Conservation (phyloP, 2,113 vertebrate genomes). For the Carassius gibelio region DNA sequence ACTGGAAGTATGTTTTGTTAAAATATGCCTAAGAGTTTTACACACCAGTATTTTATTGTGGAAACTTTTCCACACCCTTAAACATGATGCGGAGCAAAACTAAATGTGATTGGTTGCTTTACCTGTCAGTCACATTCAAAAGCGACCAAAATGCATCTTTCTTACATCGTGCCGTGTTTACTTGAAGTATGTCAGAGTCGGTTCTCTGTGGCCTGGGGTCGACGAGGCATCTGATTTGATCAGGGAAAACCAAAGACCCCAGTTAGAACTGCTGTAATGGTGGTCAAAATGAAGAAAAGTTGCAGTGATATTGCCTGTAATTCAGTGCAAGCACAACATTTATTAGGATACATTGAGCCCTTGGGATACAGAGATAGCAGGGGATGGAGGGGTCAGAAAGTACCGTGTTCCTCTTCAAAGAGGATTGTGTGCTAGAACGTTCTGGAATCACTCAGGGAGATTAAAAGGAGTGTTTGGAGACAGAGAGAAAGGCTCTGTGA, state of each 20-base stretch:
- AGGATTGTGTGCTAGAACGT: conserved; percentile 60
- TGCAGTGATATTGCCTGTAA: conserved; percentile 64
- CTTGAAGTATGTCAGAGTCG: neutral
- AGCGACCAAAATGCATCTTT: neutral
- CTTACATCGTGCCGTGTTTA: neutral
- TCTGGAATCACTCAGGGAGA: conserved; percentile 77
- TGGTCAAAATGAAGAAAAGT: conserved; percentile 51
- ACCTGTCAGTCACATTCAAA: too few species aligned
- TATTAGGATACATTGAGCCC: conserved; percentile 73
- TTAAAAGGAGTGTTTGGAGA: conserved; percentile 69
- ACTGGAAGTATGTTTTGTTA: too few species aligned
- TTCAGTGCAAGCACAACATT: conserved; percentile 66
- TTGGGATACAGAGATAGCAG: conserved; percentile 53
- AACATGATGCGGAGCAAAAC: too few species aligned
- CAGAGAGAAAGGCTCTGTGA: neutral
- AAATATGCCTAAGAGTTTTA: too few species aligned
- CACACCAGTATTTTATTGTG: too few species aligned
- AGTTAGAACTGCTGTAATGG: conserved; percentile 20
- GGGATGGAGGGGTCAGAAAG: conserved; percentile 19
- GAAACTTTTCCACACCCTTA: too few species aligned
- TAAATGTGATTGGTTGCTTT: too few species aligned
- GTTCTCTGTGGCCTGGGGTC: neutral
- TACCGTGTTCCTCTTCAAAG: neutral
- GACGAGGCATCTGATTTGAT: conserved; percentile 35
- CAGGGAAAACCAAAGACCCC: conserved; percentile 25